Evolutionary conservation across 2,888 invertebrate genomes (phyloP).

Genomic region (Teinopalpus imperialis): DNA sequence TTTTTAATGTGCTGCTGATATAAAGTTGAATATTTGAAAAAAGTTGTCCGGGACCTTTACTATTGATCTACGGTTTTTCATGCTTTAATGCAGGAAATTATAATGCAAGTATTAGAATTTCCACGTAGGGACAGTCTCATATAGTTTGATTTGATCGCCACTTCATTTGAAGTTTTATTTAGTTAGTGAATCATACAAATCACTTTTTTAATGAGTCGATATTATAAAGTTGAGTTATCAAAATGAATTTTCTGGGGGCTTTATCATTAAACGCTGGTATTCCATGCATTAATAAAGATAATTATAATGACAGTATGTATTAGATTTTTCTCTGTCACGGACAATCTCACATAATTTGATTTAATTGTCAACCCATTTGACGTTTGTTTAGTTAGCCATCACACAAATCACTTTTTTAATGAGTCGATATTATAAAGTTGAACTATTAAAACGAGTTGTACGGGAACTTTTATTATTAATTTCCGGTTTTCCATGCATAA

Average conservation of each 20-base stretch:
- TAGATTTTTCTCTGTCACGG: constrained; percentile 37
- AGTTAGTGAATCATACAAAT: constrained; percentile 41
- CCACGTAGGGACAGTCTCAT: constrained; percentile 52
- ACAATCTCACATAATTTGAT: constrained; percentile 64
- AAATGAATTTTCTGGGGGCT: constrained; percentile 3
- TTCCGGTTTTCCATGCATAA: constrained; percentile 4
- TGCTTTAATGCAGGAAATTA: constrained; percentile 11
- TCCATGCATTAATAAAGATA: constrained; percentile 10
- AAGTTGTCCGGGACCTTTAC: constrained; percentile 4
- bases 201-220: constrained; percentile 29
- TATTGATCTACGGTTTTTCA: constrained; percentile 6
- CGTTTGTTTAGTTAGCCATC: constrained; percentile 56
- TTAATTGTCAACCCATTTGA: constrained; percentile 66
- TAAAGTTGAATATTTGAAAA: constrained; percentile 22
- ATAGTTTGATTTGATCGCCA: constrained; percentile 73
- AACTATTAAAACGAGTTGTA: constrained; percentile 22
- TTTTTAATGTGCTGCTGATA: constrained; percentile 29
- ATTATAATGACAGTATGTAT: constrained; percentile 15
- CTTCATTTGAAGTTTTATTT: constrained; percentile 59
- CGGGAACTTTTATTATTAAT: constrained; percentile 9
- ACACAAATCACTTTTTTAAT: constrained; percentile 28
- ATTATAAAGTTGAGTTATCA: constrained; percentile 25
- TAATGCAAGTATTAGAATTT: constrained; percentile 13
- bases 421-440: constrained; percentile 14
- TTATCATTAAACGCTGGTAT: constrained; percentile 7